These are phyloP conservation scores for Sciurus vulgaris DNA, from an alignment of 2,797 vertebrate species.

Conservation along the genomic window DNA sequence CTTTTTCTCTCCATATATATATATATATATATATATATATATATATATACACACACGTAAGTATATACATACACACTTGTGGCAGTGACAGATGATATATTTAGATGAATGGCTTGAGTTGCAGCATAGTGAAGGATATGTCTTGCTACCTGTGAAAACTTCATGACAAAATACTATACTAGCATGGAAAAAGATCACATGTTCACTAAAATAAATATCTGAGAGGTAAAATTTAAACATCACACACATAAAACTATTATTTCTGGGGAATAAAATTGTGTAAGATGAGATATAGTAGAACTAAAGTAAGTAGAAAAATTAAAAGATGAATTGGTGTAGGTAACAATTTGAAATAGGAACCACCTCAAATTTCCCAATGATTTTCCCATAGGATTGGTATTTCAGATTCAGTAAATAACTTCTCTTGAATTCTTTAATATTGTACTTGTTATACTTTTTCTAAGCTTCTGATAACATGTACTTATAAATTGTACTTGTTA, in stretches of 20 bases:
- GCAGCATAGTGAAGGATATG: background rate
- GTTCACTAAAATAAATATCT: background rate
- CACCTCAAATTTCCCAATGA: background rate
- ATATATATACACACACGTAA: no score
- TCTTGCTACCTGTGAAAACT: background rate
- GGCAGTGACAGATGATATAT: background rate
- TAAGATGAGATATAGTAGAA: background rate
- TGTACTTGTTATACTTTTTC: background rate
- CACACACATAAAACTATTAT: background rate
- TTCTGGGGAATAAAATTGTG: background rate
- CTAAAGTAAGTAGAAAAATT: background rate
- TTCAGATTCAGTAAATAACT: background rate
- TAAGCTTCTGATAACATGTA: background rate
- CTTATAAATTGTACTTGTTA: background rate
- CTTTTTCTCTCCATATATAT: no score
- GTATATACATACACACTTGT: background rate
- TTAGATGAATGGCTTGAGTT: background rate
- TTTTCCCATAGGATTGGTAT: background rate
- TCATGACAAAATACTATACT: background rate
- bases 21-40: no score
- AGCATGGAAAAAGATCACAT: background rate
- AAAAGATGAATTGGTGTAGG: background rate
- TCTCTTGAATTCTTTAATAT: background rate
- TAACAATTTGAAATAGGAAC: background rate
- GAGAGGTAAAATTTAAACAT: background rate